These are phyloP conservation scores for Myzus persicae DNA, from an alignment of 1,140 invertebrate genomes.

Conservation along the genomic window DNA sequence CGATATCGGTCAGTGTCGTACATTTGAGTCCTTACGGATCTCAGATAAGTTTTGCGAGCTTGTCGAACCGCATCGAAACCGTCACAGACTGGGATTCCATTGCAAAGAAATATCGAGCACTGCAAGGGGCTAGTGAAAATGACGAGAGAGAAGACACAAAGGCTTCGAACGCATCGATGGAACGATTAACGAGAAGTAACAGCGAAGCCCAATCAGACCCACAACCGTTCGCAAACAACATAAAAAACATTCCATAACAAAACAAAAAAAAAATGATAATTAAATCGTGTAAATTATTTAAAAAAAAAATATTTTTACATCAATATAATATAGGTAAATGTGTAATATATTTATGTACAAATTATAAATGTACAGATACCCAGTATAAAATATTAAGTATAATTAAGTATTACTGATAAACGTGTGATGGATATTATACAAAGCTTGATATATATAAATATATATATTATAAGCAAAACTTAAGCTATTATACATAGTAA, in stretches of 20 bases:
- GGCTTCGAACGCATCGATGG: conserved; percentile 49
- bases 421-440: neutral
- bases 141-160: conserved; percentile 53
- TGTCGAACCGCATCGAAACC: conserved; percentile 81
- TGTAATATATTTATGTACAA: neutral
- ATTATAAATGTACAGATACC: conserved; percentile 16
- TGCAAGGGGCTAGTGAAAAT: conserved; percentile 75
- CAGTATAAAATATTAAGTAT: neutral
- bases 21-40: conserved; percentile 83
- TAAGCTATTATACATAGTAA: neutral
- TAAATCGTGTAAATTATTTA: neutral
- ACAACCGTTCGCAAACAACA: conserved; percentile 35
- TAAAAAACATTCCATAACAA: conserved; percentile 31
- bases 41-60: conserved; percentile 79
- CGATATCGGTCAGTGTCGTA: conserved; percentile 76
- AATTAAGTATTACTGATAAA: neutral
- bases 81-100: conserved; percentile 91
- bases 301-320: neutral
- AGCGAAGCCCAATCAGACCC: conserved; percentile 35
- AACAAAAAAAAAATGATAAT: neutral
- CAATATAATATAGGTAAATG: neutral
- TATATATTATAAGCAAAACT: neutral
- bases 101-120: conserved; percentile 84
- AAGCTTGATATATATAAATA: neutral
- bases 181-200: conserved; percentile 38